Conservation (phyloP, 2,113 vertebrate genomes). For the Sinocyclocheilus rhinocerous region DNA sequence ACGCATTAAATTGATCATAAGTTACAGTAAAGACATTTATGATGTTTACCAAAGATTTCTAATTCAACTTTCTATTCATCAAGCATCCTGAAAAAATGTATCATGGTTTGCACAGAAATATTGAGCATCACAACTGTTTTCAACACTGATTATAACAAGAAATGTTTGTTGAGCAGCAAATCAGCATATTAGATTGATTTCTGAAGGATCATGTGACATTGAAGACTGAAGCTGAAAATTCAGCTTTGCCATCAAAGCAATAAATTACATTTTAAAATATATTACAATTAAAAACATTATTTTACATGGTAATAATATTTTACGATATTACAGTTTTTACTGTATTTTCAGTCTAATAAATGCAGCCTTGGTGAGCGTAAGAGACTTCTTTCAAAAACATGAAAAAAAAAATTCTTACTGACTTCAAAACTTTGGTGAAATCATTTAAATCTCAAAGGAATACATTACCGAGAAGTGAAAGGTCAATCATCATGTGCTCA, state of each 20-base stretch:
- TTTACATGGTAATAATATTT: neutral
- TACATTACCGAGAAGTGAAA: neutral
- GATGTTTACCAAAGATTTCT: neutral
- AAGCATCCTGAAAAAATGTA: no score
- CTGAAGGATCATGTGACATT: neutral
- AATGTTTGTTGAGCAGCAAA: neutral
- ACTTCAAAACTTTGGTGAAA: neutral
- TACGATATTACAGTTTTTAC: neutral
- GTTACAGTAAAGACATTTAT: neutral
- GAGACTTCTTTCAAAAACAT: neutral
- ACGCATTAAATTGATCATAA: neutral
- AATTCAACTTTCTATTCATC: neutral
- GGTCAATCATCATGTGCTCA: neutral
- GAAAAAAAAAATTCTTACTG: neutral
- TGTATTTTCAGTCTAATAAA: neutral
- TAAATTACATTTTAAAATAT: neutral
- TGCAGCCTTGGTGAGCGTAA: neutral
- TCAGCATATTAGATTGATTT: neutral
- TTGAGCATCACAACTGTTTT: no score
- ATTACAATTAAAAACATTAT: neutral
- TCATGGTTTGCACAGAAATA: no score
- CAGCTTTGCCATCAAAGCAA: neutral
- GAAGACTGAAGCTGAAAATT: neutral
- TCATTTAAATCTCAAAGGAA: neutral
- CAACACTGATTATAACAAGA: neutral